Evolutionary conservation across 2,113 vertebrate genomes (phyloP).

Genomic region (Pedionomus torquatus): DNA sequence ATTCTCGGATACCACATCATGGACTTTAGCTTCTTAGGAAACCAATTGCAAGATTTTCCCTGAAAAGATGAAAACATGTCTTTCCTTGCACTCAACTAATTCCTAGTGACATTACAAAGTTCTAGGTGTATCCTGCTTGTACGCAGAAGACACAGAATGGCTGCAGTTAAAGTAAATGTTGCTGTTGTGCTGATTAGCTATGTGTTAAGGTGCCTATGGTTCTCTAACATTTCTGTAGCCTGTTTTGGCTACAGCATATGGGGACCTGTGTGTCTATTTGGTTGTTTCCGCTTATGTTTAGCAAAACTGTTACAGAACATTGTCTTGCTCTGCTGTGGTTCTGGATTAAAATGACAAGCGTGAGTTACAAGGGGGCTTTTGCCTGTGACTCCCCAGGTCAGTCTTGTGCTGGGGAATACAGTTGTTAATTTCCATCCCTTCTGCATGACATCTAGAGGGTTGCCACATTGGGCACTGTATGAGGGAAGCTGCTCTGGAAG

Average conservation of each 20-base stretch:
- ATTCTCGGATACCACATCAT: background rate
- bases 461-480: background rate
- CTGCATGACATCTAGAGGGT: background rate
- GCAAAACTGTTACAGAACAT: background rate
- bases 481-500: background rate
- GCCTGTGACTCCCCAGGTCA: background rate
- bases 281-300: background rate
- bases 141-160: fast-evolving
- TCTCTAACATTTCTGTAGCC: background rate
- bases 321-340: background rate
- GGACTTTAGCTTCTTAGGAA: background rate
- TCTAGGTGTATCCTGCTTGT: background rate
- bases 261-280: background rate
- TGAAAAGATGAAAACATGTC: background rate
- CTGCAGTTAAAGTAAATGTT: background rate
- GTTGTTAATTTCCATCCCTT: background rate
- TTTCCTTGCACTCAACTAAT: background rate
- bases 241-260: background rate
- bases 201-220: background rate
- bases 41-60: background rate
- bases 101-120: background rate
- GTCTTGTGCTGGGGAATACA: background rate
- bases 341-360: background rate
- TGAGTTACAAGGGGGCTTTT: background rate
- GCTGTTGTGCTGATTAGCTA: background rate